Evolutionary conservation across 2,888 invertebrate species (phyloP), one percentile per base, ranked within the genome.

Genomic region (Anodontia alba): DNA sequence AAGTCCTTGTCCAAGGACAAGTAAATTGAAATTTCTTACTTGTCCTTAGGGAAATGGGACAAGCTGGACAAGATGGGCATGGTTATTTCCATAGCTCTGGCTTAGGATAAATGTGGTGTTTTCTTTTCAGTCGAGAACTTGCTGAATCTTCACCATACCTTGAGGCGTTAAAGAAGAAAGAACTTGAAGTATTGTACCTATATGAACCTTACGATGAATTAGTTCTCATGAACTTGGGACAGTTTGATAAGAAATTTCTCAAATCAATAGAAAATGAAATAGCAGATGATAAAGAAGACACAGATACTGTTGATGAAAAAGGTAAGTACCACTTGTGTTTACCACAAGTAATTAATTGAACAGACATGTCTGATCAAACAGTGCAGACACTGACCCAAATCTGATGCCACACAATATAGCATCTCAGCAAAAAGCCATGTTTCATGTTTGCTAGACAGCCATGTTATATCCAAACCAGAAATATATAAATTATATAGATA

Each of bases 191-290:
- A 0, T 95, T 99, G 20, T 99, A 98, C 95, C 98, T 99, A 92
- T 99, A 98, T 91, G 99, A 99, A 93, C 97, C 98, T n/a, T 98
- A 99, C 90, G 99, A 99, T 94, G 99, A 99, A 94, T 95, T 99
- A 73, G 98, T 99, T 2, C 95, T 99, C 29, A 96, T 98, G 96
- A 98, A 99, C 91, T 95, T 99, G 76, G 96, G 96, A 83, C 96
- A 97, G 93, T 99, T 97, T 94, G 96, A 96, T 85, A 96, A 96
- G 68, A 96, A 96, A 96, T 96, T 93, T 54, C 95, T 99, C 8
- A 96, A 97, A 1, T 98, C 99, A 0, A 97, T 98, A 0, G 99
- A 99, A 95, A 98, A 98, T 93, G 98, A 98, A 94, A 97, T 98
- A 96, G 96, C 97, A 73, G 96, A 96, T 86, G 96, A 97, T 90